Conservation (phyloP, 2,888 invertebrate genomes). For the Drosophila quinaria region DNA sequence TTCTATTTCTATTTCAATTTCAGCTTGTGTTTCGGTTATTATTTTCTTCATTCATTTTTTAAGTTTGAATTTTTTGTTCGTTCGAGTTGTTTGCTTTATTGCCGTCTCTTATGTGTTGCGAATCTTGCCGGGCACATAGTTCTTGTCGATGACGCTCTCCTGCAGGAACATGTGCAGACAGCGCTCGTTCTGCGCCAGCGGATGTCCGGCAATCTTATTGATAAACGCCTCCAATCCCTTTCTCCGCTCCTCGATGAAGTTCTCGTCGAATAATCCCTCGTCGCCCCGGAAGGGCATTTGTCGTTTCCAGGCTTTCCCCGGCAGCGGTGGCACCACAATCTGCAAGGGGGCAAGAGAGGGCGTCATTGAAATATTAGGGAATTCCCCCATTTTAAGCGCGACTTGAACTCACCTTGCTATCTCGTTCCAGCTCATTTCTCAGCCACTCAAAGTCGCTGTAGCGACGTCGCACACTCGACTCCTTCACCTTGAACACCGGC, state of each 20-base stretch:
- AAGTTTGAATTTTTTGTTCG: constrained; percentile 67
- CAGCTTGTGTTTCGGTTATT: constrained; percentile 1
- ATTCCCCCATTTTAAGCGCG: no score
- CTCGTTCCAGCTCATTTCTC: constrained; percentile 98
- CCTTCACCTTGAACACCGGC: constrained; percentile 99
- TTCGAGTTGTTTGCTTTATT: constrained; percentile 68
- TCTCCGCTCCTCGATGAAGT: constrained; percentile 99
- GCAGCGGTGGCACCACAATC: constrained; percentile 99
- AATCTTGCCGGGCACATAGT: constrained; percentile 99
- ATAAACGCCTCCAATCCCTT: constrained; percentile 99
- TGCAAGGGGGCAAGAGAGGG: constrained; percentile 85
- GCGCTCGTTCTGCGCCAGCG: constrained; percentile 98
- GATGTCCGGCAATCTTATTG: constrained; percentile 99
- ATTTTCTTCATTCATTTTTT: not conserved
- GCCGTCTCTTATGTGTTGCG: constrained; percentile 92
- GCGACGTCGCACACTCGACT: constrained; percentile 97
- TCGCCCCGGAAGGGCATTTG: constrained; percentile 99
- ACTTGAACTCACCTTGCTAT: constrained; percentile 93
- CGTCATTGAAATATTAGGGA: no score
- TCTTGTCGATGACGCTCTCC: constrained; percentile 98
- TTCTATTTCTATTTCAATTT: constrained; percentile 1
- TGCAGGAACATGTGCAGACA: constrained; percentile 99
- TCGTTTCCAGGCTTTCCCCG: constrained; percentile 99
- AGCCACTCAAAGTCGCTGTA: constrained; percentile 99
- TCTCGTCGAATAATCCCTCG: constrained; percentile 99